phyloP scores from a whole-genome alignment of 2,797 vertebrate species.

The Ceyx erithaca region DNA sequence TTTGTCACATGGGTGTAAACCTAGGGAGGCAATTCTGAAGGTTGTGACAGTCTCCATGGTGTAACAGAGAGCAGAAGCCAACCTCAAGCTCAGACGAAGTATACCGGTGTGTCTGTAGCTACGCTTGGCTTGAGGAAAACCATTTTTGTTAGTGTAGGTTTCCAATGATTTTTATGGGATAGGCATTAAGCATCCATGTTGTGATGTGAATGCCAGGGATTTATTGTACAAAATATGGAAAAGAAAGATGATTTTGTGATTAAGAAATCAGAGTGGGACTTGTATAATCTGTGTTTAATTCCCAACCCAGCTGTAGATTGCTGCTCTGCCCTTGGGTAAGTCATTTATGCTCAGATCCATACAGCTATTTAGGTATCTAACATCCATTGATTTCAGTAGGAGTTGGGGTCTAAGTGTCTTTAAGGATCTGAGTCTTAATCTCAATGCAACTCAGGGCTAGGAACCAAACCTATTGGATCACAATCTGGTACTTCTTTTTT shows the following conservation, averaged over 20 bases:
- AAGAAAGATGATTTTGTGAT: constrained; percentile 30
- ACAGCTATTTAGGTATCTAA: constrained; percentile 58
- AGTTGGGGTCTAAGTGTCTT: constrained; percentile 4
- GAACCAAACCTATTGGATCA: neutral
- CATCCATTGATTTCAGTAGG: constrained; percentile 48
- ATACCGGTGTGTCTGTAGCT: neutral
- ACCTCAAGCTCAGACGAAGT: neutral
- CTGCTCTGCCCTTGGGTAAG: constrained; percentile 32
- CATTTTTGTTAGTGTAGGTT: neutral
- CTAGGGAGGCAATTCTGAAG: neutral
- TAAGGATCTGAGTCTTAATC: constrained; percentile 33
- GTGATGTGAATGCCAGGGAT: neutral
- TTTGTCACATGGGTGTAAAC: constrained; percentile 1
- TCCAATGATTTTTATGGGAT: neutral
- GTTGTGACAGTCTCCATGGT: neutral
- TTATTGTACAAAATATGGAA: neutral
- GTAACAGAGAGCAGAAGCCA: constrained; percentile 7
- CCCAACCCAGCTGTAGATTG: constrained; percentile 22
- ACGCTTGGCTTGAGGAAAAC: neutral
- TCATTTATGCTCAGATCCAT: constrained; percentile 47
- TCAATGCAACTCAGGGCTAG: neutral
- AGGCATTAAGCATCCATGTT: neutral
- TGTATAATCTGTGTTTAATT: constrained; percentile 52
- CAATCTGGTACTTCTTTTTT: neutral
- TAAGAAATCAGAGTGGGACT: constrained; percentile 26